Evolutionary conservation across 2,113 vertebrate genomes (phyloP), one percentile per base, ranked within the genome.

Genomic region (Chlamydotis undulata): DNA sequence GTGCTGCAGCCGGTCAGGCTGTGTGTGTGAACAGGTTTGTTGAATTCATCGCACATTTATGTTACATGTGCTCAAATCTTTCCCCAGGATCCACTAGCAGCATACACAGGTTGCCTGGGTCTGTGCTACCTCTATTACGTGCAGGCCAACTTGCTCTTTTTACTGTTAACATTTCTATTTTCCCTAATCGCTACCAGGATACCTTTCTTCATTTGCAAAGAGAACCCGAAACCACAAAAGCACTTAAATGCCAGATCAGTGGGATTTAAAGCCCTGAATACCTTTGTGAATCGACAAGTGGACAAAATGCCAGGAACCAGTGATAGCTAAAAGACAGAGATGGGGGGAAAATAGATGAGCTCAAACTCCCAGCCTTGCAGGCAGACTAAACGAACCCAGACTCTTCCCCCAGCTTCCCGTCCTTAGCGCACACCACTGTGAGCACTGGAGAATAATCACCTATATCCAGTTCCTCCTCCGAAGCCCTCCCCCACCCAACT

Each of bases 381-480:
- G 37, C 77, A 83, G 82, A 83, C 81, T 92, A 78, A 83, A 92
- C 14, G 23, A 83, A 69, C 39, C 19, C 81, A 52, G 31, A 63
- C 57, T n/a, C 77, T 86, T 63, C 73, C 73, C 64, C 52, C 52
- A 10, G n/a, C 49, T 73, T 68, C n/a, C 41, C 53, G 61, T 29
- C 74, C 78, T 55, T 35, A 21, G 31, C 6, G 22, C 65, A 39
- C 5, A 64, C 64, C 43, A 68, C 69, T 41, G 49, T 5, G 53
- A 71, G 81, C 12, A 4, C 49, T 5, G 57, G 63, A 69, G 92
- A 92, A 50, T 90, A 94, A 94, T 87, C 82, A 92, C 94, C 92
- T 76, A 52, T 7, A 52, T 4, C 67, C 90, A 50, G 75, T 64
- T 60, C 75, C 71, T 45, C 57, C 73, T 56, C 37, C 65, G 3